Conservation (phyloP, 2,888 invertebrate species). For the Antheraea assamensis region DNA sequence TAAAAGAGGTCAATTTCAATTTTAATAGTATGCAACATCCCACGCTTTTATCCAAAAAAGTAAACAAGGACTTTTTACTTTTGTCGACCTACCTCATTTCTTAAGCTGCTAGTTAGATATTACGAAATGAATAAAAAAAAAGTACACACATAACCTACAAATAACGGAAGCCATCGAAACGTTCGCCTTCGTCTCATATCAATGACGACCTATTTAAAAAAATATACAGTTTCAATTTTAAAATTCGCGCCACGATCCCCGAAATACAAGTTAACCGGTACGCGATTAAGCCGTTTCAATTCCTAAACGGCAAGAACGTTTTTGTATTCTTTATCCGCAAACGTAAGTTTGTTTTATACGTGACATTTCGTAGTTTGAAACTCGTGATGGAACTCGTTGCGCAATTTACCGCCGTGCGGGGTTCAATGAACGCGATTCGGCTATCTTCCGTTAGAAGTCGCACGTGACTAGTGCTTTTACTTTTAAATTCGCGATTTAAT, state of each 20-base stretch:
- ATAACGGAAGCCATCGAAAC: constrained; percentile 19
- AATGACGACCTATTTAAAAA: constrained; percentile 56
- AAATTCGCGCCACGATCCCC: constrained; percentile 65
- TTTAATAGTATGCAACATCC: not conserved
- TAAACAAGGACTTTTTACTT: not conserved
- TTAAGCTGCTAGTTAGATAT: constrained; percentile 22
- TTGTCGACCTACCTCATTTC: constrained; percentile 19
- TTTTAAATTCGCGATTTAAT: constrained; percentile 73
- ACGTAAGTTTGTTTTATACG: constrained; percentile 33
- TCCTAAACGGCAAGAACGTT: not conserved
- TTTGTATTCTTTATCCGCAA: constrained; percentile 12
- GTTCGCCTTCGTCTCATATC: constrained; percentile 41
- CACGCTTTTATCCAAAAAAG: constrained; percentile 5
- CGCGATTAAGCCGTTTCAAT: not conserved
- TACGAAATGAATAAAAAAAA: constrained; percentile 26
- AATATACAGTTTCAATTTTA: constrained; percentile 58
- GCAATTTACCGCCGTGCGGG: constrained; percentile 49
- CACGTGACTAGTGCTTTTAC: constrained; percentile 74
- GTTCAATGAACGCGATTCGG: constrained; percentile 75
- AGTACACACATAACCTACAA: constrained; percentile 31
- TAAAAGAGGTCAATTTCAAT: not conserved
- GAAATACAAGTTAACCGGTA: constrained; percentile 23
- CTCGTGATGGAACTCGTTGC: constrained; percentile 48
- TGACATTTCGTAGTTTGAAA: constrained; percentile 44
- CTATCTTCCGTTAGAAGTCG: constrained; percentile 73